Evolutionary conservation across 2,113 vertebrate species (phyloP).

Genomic region (Pithys albifrons): DNA sequence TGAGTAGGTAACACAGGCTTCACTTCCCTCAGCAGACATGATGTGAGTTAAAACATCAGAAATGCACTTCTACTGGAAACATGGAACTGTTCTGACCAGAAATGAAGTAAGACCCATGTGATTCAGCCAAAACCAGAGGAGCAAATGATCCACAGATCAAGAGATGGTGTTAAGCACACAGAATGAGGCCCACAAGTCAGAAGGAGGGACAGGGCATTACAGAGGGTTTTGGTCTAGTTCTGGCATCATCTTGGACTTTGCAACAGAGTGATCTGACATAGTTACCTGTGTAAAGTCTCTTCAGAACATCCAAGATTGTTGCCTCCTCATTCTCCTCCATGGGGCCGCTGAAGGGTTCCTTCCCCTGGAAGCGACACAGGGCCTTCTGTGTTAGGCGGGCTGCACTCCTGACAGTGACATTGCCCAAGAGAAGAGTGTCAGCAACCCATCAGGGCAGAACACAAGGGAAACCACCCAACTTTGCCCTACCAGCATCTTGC

Average conservation of each 20-base stretch:
- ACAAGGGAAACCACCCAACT: neutral
- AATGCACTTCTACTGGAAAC: neutral
- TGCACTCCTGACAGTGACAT: slow-evolving; percentile 78
- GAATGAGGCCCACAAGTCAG: neutral
- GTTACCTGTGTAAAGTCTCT: slow-evolving; percentile 87
- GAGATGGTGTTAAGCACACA: neutral
- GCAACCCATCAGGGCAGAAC: neutral
- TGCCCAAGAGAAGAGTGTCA: neutral
- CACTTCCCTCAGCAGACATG: neutral
- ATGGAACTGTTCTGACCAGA: neutral
- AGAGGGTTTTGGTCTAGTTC: neutral
- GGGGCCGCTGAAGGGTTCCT: slow-evolving; percentile 72
- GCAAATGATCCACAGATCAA: neutral
- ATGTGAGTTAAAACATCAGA: neutral
- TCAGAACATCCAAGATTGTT: slow-evolving; percentile 78
- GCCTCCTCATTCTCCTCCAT: slow-evolving; percentile 23
- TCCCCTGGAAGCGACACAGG: slow-evolving; percentile 73
- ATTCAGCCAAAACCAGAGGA: neutral
- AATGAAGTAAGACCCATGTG: neutral
- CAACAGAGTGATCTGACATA: neutral
- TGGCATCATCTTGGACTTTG: neutral
- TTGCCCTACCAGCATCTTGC: neutral
- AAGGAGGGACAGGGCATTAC: neutral
- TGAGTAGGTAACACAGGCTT: neutral
- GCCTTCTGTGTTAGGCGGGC: slow-evolving; percentile 79